Evolutionary conservation across 1,140 invertebrate species (phyloP), one percentile per base, ranked within the genome.

Genomic region (Temnothorax longispinosus): DNA sequence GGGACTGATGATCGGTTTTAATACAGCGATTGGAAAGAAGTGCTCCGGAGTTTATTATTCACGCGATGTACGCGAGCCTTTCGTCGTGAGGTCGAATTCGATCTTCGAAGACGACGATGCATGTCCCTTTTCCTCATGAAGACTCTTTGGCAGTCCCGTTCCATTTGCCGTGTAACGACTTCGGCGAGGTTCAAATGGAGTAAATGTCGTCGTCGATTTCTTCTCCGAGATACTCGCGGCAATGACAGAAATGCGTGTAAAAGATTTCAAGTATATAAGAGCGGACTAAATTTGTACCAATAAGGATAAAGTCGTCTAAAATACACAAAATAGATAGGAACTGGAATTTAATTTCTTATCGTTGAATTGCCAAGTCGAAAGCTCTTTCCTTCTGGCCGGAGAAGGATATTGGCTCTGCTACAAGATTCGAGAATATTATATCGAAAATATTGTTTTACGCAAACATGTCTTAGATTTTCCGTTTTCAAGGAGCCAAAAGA

Each of bases 91-190:
- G 50, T 71, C 78, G 27, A 69, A 58, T 58, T 81, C 52, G 78
- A 69, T 81, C 50, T 69, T 27, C 35, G 35, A 38, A 21, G 10
- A 44, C 75, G 41, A 78, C 56, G 71, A 38, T 32, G 76, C 44
- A 13, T 32, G n/a, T 54, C 71, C 35, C 56, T 77, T 77, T 77
- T 47, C 56, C 75, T 52, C 44, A 60, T 41, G 56, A 80, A 11
- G 13, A 38, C 76, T 65, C 27, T 15, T 41, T 32, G 50, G 7
- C 50, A 71, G 21, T 81, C 35, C 21, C 35, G 21, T 71, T 71
- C 64, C 50, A 81, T 71, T 81, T 81, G 50, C 35, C 50, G 38
- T 56, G 56, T 81, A 81, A 81, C 64, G 65, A 81, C 38, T 81
- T 81, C 35, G 21, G 21, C 11, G 38, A 41, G 64, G 35, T 71